These are phyloP conservation scores for Stegana nigrithorax DNA, from an alignment of 2,888 invertebrate genomes.

Conservation along the genomic window DNA sequence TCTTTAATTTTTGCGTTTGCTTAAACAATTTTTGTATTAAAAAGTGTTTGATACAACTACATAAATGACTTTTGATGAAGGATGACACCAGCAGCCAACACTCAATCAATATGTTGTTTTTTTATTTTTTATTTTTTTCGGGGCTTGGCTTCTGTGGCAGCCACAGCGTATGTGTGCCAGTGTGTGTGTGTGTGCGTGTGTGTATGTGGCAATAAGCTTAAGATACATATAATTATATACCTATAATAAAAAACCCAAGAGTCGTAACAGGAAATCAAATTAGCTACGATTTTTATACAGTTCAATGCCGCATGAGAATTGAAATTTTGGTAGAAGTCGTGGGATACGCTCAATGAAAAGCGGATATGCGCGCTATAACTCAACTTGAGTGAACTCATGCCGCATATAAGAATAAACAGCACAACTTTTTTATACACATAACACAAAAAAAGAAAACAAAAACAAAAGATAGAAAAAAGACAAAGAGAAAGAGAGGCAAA, in stretches of 20 bases:
- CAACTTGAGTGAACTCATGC: constrained; percentile 33
- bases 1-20: neutral
- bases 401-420: constrained; percentile 33
- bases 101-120: too few species aligned
- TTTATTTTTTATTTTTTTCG: too few species aligned
- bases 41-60: neutral
- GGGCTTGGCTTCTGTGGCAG: constrained; percentile 7
- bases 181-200: neutral
- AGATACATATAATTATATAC: constrained; percentile 1
- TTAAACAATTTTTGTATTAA: neutral
- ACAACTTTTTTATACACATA: constrained; percentile 40
- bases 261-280: constrained; percentile 9
- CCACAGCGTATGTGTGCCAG: neutral
- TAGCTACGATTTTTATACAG: neutral
- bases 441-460: neutral
- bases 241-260: neutral
- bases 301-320: neutral
- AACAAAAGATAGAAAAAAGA: neutral
- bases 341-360: constrained; percentile 23
- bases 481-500: too few species aligned
- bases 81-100: constrained; percentile 7
- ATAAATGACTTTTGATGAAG: constrained; percentile 9
- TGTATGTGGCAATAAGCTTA: neutral
- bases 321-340: too few species aligned
- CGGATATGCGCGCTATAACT: constrained; percentile 53